Conservation (phyloP, 2,113 vertebrate species). For the Caranx ignobilis region DNA sequence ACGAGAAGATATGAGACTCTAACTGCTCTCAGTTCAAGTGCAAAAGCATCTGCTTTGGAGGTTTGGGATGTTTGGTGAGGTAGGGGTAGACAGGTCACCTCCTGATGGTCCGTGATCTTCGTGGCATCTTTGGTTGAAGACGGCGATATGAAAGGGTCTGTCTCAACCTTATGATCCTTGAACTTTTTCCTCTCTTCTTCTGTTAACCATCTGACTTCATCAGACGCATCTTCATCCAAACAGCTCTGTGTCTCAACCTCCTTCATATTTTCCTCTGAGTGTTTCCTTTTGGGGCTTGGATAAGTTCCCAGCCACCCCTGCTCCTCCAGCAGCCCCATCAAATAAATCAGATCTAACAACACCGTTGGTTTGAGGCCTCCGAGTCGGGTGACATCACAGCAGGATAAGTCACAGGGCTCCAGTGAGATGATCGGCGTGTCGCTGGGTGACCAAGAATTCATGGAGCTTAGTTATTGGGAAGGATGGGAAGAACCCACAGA, state of each 20-base stretch:
- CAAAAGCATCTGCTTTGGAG: conserved; percentile 72
- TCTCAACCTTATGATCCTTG: conserved; percentile 57
- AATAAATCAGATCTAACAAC: conserved; percentile 84
- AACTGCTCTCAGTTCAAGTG: conserved; percentile 81
- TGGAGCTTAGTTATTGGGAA: conserved; percentile 87
- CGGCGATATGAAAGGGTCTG: conserved; percentile 32
- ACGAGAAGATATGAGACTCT: conserved; percentile 84
- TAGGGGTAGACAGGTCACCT: conserved; percentile 36
- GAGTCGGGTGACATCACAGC: conserved; percentile 78
- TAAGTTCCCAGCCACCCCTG: conserved; percentile 66
- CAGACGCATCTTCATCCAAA: conserved; percentile 73
- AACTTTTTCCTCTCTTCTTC: conserved; percentile 57
- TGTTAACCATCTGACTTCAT: conserved; percentile 53
- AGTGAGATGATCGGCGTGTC: conserved; percentile 84
- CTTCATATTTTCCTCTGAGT: conserved; percentile 57
- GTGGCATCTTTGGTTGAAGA: conserved; percentile 47
- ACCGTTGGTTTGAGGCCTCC: conserved; percentile 81
- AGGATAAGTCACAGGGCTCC: conserved; percentile 82
- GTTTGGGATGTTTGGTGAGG: conserved; percentile 38
- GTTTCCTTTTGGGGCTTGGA: conserved; percentile 45
- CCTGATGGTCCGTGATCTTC: conserved; percentile 58
- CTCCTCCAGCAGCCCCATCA: conserved; percentile 85
- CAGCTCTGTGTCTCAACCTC: conserved; percentile 64
- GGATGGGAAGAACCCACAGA: conserved; percentile 77
- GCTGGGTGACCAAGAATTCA: conserved; percentile 90